phyloP scores from a whole-genome alignment of 2,113 vertebrate species.

The Gymnocephalus cernua region DNA sequence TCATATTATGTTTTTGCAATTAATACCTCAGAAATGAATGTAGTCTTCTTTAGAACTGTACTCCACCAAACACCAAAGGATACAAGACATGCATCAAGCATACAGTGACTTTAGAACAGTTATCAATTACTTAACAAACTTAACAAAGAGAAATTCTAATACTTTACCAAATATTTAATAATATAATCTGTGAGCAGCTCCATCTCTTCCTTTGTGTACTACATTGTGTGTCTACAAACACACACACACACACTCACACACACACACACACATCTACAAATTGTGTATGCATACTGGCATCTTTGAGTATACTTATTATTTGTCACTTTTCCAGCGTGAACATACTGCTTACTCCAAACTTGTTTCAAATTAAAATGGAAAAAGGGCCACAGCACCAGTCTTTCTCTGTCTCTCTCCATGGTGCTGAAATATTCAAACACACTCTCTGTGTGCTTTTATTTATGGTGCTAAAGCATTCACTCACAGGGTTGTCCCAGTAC shows the following conservation, averaged over 20 bases:
- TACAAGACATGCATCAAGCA: neutral
- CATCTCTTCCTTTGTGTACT: neutral
- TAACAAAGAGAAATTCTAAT: neutral
- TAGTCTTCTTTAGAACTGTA: neutral
- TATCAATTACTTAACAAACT: neutral
- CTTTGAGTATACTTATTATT: slow-evolving; percentile 6
- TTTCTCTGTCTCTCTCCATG: slow-evolving; percentile 25
- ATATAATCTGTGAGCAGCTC: neutral
- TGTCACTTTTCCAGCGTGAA: slow-evolving; percentile 10
- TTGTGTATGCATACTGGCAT: neutral
- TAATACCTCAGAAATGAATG: neutral
- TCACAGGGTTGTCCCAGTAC: slow-evolving; percentile 12
- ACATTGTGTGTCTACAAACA: neutral
- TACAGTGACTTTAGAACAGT: neutral
- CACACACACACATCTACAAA: neutral
- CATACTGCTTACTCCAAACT: slow-evolving; percentile 12
- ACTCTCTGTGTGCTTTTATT: neutral
- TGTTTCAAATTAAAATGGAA: slow-evolving; percentile 22
- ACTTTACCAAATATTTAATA: neutral
- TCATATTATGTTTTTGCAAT: neutral
- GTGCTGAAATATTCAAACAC: slow-evolving; percentile 54
- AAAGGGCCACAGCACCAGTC: slow-evolving; percentile 5
- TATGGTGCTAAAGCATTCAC: slow-evolving; percentile 28
- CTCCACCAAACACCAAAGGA: neutral
- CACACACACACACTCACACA: neutral